These are phyloP conservation scores for Lagorchestes hirsutus DNA, from an alignment of 2,797 vertebrate species.

Conservation along the genomic window DNA sequence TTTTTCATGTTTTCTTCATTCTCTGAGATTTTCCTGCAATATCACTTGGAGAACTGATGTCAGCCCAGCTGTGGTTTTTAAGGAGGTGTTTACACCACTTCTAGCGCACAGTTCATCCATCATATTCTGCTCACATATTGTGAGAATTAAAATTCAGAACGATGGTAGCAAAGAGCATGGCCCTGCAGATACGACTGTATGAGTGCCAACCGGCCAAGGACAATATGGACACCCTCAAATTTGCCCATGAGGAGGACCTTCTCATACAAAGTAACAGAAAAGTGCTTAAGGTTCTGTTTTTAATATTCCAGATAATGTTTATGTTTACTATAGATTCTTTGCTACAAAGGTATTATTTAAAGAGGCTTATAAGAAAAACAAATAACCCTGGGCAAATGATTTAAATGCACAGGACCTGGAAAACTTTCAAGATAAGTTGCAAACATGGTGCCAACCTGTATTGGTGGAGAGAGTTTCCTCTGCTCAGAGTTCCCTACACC, in stretches of 20 bases:
- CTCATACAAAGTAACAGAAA: conserved; percentile 2
- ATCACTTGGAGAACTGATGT: conserved; percentile 78
- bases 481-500: not conserved
- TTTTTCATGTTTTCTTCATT: conserved; percentile 77
- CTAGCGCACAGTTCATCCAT: conserved; percentile 81
- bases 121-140: conserved; percentile 75
- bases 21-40: conserved; percentile 67
- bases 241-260: not conserved
- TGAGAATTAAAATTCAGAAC: conserved; percentile 77
- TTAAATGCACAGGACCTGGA: not conserved
- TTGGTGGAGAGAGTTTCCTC: not conserved
- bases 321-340: conserved; percentile 31
- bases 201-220: conserved; percentile 49
- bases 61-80: conserved; percentile 82
- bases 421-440: not conserved
- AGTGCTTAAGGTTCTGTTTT: conserved; percentile 45
- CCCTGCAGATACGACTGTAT: conserved; percentile 54
- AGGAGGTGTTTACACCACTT: conserved; percentile 81
- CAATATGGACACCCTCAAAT: conserved; percentile 36
- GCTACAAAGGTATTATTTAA: conserved; percentile 55
- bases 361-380: conserved; percentile 5
- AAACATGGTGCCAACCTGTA: not conserved
- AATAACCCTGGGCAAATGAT: not conserved
- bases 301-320: not conserved
- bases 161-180: conserved; percentile 60